phyloP scores from a whole-genome alignment of 2,113 vertebrate genomes.

The Labeo rohita region DNA sequence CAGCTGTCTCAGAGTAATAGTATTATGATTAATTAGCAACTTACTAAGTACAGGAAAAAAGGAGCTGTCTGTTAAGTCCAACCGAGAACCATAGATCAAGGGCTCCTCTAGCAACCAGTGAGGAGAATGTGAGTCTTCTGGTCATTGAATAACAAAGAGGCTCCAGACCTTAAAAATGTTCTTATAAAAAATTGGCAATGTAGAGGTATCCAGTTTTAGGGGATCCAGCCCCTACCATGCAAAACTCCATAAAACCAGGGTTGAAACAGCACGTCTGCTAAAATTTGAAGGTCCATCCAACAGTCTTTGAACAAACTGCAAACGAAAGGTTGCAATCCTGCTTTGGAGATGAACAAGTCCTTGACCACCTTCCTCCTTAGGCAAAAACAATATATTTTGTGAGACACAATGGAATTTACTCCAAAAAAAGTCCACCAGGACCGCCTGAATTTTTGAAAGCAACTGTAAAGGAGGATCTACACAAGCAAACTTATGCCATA shows the following conservation, averaged over 20 bases:
- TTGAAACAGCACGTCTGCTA: no score
- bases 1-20: background rate
- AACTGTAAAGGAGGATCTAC: background rate
- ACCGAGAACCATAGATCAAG: background rate
- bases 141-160: background rate
- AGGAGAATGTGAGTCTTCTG: background rate
- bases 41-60: background rate
- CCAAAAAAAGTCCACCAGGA: background rate
- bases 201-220: no score
- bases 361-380: background rate
- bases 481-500: background rate
- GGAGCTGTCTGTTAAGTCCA: background rate
- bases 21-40: no score
- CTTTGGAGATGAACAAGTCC: background rate
- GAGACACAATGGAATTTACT: background rate
- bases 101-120: background rate
- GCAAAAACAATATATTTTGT: background rate
- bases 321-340: no score
- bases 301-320: no score
- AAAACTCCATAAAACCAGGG: no score
- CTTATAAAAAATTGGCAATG: no score
- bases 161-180: slow-evolving; percentile 1
- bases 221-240: no score
- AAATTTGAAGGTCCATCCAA: no score
- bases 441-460: background rate